Evolutionary conservation across 2,113 vertebrate genomes (phyloP).

Genomic region (Rhynchopsitta pachyrhyncha): DNA sequence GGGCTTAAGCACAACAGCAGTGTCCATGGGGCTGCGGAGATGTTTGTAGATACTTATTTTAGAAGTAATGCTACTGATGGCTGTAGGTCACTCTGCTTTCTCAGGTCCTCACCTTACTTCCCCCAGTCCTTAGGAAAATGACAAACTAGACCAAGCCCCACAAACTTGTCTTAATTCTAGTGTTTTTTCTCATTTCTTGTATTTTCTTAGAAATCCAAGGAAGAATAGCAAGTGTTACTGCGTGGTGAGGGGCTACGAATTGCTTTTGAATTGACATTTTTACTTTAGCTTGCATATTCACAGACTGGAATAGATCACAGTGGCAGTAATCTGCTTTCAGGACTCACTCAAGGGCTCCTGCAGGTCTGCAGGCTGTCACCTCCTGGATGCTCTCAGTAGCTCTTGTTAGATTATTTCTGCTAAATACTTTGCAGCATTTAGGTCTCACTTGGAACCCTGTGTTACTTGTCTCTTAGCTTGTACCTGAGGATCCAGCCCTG

Average conservation of each 20-base stretch:
- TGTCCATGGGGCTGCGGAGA: neutral
- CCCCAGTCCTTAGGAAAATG: neutral
- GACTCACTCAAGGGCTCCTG: neutral
- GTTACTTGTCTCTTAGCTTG: neutral
- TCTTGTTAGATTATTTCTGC: neutral
- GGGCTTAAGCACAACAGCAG: neutral
- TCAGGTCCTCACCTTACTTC: neutral
- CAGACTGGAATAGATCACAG: neutral
- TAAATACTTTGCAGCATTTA: neutral
- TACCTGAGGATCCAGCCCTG: neutral
- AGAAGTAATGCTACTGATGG: neutral
- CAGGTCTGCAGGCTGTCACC: neutral
- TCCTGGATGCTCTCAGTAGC: neutral
- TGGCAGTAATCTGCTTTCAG: neutral
- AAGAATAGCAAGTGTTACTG: fast-evolving
- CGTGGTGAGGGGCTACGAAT: neutral
- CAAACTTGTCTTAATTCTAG: neutral
- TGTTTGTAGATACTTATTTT: neutral
- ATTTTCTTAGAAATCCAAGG: neutral
- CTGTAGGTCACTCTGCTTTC: neutral
- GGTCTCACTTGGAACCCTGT: neutral
- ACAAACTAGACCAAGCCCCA: neutral
- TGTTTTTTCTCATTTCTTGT: neutral
- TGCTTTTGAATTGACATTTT: neutral
- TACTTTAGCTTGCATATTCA: neutral